Evolutionary conservation across 53 echinoderm and acorn worm genomes (phyloP).

Genomic region (Astropecten irregularis): DNA sequence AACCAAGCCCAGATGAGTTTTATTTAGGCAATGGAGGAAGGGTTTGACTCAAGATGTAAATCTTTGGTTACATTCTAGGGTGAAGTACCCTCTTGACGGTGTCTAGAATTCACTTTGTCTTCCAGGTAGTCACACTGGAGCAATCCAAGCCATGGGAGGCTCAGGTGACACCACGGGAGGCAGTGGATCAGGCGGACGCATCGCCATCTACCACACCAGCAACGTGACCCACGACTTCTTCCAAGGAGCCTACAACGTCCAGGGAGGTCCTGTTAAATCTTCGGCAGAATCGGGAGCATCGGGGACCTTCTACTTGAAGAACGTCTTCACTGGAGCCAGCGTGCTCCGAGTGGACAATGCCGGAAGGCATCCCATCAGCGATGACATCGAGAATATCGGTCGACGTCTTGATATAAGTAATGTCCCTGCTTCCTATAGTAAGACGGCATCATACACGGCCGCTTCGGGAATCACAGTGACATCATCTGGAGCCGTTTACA

Average conservation of each 20-base stretch:
- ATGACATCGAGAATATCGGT: conserved; percentile 84
- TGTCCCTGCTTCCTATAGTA: conserved; percentile 46
- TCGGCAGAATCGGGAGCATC: conserved; percentile 74
- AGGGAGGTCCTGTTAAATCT: conserved; percentile 69
- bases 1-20: no score
- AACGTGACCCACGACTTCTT: conserved; percentile 88
- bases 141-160: conserved; percentile 65
- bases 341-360: conserved; percentile 73
- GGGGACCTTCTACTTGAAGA: conserved; percentile 56
- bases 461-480: conserved; percentile 60
- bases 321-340: conserved; percentile 43
- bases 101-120: no score
- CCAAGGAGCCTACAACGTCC: conserved; percentile 66
- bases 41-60: no score
- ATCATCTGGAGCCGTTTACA: conserved; percentile 43
- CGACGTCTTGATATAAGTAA: conserved; percentile 66
- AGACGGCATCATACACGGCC: conserved; percentile 45
- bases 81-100: no score
- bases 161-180: conserved; percentile 63
- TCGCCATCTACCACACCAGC: conserved; percentile 77
- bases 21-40: no score
- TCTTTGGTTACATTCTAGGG: no score
- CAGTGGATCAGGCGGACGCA: conserved; percentile 80
- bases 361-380: conserved; percentile 55
- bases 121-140: conserved; percentile 82